Evolutionary conservation across 2,113 vertebrate genomes (phyloP), one percentile per base, ranked within the genome.

Genomic region (Xenus cinereus): DNA sequence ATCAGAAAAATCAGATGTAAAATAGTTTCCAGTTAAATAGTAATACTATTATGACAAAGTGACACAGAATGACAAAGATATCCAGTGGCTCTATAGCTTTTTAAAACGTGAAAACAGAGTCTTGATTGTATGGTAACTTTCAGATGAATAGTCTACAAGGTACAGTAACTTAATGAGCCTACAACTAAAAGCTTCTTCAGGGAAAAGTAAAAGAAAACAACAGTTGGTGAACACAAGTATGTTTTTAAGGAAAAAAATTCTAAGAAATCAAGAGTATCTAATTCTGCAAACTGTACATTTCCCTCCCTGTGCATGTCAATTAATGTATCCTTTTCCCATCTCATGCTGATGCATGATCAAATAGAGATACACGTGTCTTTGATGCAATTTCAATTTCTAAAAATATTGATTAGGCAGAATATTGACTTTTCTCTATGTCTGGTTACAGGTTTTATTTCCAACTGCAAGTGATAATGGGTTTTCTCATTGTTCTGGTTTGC

Each of bases 111-210:
- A 87, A 96, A 96, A 69, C 66, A 82, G 77, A 94, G 68, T 62
- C 88, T 86, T 67, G 82, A 57, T 43, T 92, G 93, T 66, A 71
- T 92, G 91, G 93, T 94, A 62, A 66, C 69, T 92, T 86, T 84
- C 57, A 91, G 86, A 75, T 81, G 45, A 81, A 93, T 80, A 54
- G 85, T 69, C 46, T 80, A 94, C 35, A 90, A 69, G 64, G 62
- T 48, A 92, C 68, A 83, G 79, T 53, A 84, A 97, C 91, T 87
- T 71, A 84, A 94, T 84, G 39, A 83, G 69, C 48, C 66, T 78
- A 80, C 41, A 87, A 87, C 24, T 66, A 68, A 94, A 46, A 84
- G 37, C 33, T 88, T 77, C 11, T 35, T n/a, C n/a, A 54, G 37
- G 37, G 14, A 88, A 88, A 81, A 84, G 28, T 13, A 75, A 82